phyloP scores from a whole-genome alignment of 2,888 invertebrate genomes.

The Kryphioiulus occultus region DNA sequence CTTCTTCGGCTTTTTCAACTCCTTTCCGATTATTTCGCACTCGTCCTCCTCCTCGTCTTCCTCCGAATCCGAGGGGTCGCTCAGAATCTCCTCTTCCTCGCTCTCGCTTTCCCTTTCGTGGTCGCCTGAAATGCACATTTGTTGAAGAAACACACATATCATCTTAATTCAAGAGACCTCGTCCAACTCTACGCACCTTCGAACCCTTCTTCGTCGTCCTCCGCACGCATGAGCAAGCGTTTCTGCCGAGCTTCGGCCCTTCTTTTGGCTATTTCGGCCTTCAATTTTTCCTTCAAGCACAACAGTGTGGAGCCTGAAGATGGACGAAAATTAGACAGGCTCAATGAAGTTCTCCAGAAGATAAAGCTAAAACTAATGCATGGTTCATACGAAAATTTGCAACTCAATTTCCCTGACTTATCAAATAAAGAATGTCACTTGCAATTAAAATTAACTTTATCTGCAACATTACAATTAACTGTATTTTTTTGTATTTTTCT shows the following conservation, averaged over 20 bases:
- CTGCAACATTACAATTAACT: too few relatives aligned
- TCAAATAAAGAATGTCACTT: too few relatives aligned
- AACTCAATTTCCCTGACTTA: too few relatives aligned
- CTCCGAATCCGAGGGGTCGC: conserved; percentile 60
- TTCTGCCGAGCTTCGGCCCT: conserved; percentile 75
- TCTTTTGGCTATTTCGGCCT: conserved; percentile 74
- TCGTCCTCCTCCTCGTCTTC: conserved; percentile 61
- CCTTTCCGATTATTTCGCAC: conserved; percentile 59
- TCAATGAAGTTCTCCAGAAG: not conserved
- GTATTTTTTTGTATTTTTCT: too few relatives aligned
- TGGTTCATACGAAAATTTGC: too few relatives aligned
- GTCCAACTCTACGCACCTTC: conserved; percentile 61
- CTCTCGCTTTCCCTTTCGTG: conserved; percentile 57
- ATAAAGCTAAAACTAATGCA: too few relatives aligned
- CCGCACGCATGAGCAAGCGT: conserved; percentile 66
- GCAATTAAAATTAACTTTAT: too few relatives aligned
- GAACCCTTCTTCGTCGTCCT: conserved; percentile 62
- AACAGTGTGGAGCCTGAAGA: conserved; percentile 76
- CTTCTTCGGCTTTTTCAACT: conserved; percentile 56
- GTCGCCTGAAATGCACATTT: conserved; percentile 58
- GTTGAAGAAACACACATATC: not conserved
- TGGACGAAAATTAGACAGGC: conserved; percentile 56
- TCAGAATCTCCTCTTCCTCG: conserved; percentile 63
- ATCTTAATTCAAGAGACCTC: conserved; percentile 60
- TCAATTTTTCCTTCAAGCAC: conserved; percentile 75